Evolutionary conservation across 2,888 invertebrate genomes (phyloP).

Genomic region (Amblyjoppa fuscipennis): DNA sequence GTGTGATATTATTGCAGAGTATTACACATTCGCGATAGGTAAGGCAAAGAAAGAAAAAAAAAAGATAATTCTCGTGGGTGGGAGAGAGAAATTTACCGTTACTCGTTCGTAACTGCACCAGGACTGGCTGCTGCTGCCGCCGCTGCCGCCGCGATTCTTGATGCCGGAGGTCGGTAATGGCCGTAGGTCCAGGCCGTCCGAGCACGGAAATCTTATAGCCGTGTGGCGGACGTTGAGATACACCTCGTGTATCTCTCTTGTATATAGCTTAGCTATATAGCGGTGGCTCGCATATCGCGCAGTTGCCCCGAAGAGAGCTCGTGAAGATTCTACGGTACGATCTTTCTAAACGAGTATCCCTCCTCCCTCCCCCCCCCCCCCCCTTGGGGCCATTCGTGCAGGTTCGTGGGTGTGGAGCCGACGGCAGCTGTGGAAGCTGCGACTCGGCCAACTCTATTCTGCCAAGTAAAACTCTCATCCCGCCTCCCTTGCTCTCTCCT

Average conservation of each 20-base stretch:
- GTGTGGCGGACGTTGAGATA: constrained; percentile 43
- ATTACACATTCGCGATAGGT: constrained; percentile 6
- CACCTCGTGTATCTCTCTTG: constrained; percentile 25
- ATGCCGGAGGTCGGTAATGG: constrained; percentile 67
- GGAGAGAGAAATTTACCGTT: constrained; percentile 64
- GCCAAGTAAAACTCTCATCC: neutral
- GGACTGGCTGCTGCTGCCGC: constrained; percentile 27
- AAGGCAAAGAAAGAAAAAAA: constrained; percentile 5
- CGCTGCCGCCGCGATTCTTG: constrained; percentile 51
- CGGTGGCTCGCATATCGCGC: constrained; percentile 30
- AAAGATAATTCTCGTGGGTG: constrained; percentile 33
- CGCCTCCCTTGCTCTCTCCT: neutral
- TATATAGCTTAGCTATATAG: neutral
- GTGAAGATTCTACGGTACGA: constrained; percentile 58
- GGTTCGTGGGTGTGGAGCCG: constrained; percentile 61
- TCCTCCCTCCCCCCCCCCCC: neutral
- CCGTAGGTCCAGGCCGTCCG: constrained; percentile 64
- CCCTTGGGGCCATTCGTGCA: constrained; percentile 42
- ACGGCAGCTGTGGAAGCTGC: neutral
- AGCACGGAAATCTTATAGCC: constrained; percentile 60
- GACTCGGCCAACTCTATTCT: constrained; percentile 6
- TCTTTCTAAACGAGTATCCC: constrained; percentile 58
- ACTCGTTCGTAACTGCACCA: constrained; percentile 65
- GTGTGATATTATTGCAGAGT: constrained; percentile 7
- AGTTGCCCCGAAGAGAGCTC: constrained; percentile 28